These are phyloP conservation scores for Ormyrus nitidulus DNA, from an alignment of 2,888 invertebrate species.

Conservation along the genomic window DNA sequence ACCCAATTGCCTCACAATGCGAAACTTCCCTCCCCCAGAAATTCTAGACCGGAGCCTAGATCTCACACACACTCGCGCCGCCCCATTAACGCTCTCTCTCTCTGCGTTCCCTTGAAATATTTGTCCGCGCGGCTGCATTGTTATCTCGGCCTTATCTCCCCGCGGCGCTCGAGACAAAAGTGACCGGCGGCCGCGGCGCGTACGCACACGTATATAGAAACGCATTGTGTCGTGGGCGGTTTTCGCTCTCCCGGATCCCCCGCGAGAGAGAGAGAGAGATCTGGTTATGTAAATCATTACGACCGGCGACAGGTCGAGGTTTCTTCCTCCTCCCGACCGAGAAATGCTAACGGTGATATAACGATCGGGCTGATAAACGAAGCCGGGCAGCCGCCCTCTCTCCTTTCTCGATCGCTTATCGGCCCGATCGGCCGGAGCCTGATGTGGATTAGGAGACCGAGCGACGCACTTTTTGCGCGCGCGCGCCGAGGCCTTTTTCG, in stretches of 20 bases:
- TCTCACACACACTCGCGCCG: too few species aligned
- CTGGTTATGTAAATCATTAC: slow-evolving; percentile 68
- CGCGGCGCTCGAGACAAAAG: background rate
- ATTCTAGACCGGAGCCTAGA: too few species aligned
- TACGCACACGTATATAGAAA: too few species aligned
- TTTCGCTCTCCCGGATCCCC: slow-evolving; percentile 58
- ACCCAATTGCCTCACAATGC: too few species aligned
- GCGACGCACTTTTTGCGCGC: too few species aligned
- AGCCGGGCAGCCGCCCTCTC: too few species aligned
- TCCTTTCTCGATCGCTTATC: too few species aligned
- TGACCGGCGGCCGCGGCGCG: too few species aligned
- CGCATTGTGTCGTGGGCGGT: slow-evolving; percentile 58
- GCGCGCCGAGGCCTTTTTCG: background rate
- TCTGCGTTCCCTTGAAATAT: slow-evolving; percentile 39
- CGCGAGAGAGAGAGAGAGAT: slow-evolving; percentile 33
- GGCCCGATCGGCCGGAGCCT: too few species aligned
- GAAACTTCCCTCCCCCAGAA: too few species aligned
- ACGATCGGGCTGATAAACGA: slow-evolving; percentile 7
- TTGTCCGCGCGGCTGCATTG: slow-evolving; percentile 10
- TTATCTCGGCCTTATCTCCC: slow-evolving; percentile 41
- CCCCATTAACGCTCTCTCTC: too few species aligned
- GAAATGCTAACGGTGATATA: slow-evolving; percentile 27
- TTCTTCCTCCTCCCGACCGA: slow-evolving; percentile 18
- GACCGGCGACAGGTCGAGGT: slow-evolving; percentile 31
- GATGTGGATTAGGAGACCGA: too few species aligned